Percentiles rank a stretch among this genome's conserved stretches.
These are phyloP conservation scores for Pelusios castaneus DNA, from an alignment of 2,113 vertebrate genomes.

Conservation along the genomic window DNA sequence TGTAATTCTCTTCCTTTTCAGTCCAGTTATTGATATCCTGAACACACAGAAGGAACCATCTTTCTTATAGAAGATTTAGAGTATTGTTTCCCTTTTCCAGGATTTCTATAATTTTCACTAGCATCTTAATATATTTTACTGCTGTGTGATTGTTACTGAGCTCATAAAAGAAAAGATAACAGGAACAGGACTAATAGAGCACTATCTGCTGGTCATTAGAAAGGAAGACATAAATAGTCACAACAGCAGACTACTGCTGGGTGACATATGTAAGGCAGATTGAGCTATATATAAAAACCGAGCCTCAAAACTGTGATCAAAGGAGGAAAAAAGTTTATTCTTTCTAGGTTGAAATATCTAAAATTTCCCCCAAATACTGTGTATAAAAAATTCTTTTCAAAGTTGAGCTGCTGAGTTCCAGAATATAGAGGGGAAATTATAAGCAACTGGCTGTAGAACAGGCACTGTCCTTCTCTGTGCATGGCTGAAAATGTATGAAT, in stretches of 20 bases:
- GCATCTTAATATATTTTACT: constrained; percentile 14
- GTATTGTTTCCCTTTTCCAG: not conserved
- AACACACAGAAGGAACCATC: constrained; percentile 7
- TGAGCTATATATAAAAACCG: not conserved
- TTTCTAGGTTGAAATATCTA: not conserved
- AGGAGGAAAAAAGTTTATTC: not conserved
- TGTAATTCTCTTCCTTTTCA: constrained; percentile 11
- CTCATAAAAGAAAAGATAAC: not conserved
- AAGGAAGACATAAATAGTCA: not conserved
- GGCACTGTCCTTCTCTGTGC: not conserved
- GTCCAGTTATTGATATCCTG: not conserved
- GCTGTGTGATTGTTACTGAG: not conserved
- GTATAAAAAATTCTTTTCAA: not conserved
- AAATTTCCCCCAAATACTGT: not conserved
- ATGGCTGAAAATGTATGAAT: not conserved
- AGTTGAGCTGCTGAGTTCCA: not conserved
- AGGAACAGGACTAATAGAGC: not conserved
- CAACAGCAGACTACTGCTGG: not conserved
- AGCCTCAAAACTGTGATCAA: not conserved
- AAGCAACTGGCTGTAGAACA: not conserved
- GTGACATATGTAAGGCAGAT: not conserved
- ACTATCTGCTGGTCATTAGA: not conserved
- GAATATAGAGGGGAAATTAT: not conserved
- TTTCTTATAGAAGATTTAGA: not conserved
- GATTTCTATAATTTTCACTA: constrained; percentile 18